Conservation (phyloP, 2,113 vertebrate species). For the Rhynchopsitta pachyrhyncha region DNA sequence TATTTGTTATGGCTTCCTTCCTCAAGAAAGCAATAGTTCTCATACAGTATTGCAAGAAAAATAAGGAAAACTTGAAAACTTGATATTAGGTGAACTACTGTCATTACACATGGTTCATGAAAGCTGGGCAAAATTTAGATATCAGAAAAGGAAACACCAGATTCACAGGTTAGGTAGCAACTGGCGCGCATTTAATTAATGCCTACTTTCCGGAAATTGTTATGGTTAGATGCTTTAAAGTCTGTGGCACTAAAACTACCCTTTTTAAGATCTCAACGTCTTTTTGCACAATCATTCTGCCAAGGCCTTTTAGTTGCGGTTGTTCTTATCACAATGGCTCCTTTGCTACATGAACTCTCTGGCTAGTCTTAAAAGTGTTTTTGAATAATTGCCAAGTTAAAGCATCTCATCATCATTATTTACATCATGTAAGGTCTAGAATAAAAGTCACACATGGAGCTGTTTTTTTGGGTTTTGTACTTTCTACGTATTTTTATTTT, state of each 20-base stretch:
- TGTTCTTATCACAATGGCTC: neutral
- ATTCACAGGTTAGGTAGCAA: neutral
- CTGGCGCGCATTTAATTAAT: neutral
- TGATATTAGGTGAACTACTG: neutral
- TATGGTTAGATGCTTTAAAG: neutral
- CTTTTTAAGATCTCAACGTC: neutral
- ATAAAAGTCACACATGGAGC: neutral
- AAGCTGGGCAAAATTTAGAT: neutral
- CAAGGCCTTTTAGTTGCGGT: neutral
- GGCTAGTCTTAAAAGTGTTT: neutral
- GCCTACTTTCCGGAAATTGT: neutral
- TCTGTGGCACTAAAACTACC: neutral
- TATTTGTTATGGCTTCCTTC: neutral
- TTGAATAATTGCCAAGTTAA: neutral
- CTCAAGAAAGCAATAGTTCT: neutral
- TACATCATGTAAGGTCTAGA: neutral
- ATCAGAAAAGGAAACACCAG: neutral
- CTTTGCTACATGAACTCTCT: neutral
- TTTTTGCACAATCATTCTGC: neutral
- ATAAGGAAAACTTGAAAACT: neutral
- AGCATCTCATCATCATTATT: neutral
- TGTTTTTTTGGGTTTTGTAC: neutral
- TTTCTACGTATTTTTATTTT: neutral
- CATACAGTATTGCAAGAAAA: neutral
- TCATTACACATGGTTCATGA: neutral